These are phyloP conservation scores for Litoditis marina DNA, from an alignment of 2,888 invertebrate species.

Conservation along the genomic window DNA sequence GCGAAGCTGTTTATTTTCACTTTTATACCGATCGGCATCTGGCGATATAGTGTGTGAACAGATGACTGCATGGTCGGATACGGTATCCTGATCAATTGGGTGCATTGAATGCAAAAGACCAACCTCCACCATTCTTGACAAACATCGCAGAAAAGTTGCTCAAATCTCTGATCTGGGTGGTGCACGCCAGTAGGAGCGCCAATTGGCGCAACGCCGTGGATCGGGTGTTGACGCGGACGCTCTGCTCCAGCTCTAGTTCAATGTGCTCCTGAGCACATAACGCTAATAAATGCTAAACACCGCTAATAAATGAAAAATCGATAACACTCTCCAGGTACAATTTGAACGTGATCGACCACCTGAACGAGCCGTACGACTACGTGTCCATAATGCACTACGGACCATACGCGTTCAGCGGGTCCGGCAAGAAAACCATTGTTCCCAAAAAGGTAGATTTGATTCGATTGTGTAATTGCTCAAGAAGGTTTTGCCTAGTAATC, in stretches of 20 bases:
- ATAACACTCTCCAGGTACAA: slow-evolving; percentile 33
- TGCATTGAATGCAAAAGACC: too few species aligned
- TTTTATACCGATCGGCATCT: too few species aligned
- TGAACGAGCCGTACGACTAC: slow-evolving; percentile 53
- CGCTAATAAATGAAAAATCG: too few species aligned
- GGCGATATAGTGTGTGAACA: too few species aligned
- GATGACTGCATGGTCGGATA: too few species aligned
- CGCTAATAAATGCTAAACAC: too few species aligned
- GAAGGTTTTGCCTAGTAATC: too few species aligned
- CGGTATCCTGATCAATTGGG: too few species aligned
- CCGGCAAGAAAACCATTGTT: slow-evolving; percentile 60
- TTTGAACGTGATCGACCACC: slow-evolving; percentile 56
- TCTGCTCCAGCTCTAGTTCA: slow-evolving; percentile 10
- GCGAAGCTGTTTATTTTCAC: too few species aligned
- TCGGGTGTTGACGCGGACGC: slow-evolving; percentile 2
- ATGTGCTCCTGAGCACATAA: slow-evolving; percentile 7
- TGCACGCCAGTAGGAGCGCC: slow-evolving; percentile 5
- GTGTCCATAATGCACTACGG: slow-evolving; percentile 63
- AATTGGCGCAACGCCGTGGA: slow-evolving; percentile 2
- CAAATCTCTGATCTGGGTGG: slow-evolving; percentile 1
- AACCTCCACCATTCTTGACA: not conserved
- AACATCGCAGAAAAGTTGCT: slow-evolving; percentile 2
- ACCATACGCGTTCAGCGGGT: slow-evolving; percentile 43
- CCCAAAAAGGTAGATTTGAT: slow-evolving; percentile 43
- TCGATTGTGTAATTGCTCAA: too few species aligned